These are phyloP conservation scores for Musca vetustissima DNA, from an alignment of 1,140 invertebrate genomes.

Conservation along the genomic window DNA sequence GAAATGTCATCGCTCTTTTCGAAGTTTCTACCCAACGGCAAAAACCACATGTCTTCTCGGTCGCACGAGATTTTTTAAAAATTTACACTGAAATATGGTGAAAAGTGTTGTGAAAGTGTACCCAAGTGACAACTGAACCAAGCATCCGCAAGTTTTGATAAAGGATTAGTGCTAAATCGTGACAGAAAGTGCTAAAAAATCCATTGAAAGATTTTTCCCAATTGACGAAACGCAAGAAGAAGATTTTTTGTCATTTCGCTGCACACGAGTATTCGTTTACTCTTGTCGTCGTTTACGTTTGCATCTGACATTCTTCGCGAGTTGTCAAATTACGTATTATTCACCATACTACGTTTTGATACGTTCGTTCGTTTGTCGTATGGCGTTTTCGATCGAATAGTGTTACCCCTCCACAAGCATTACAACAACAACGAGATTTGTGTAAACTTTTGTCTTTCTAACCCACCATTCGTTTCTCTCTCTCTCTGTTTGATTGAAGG, in stretches of 20 bases:
- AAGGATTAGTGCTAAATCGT: constrained; percentile 38
- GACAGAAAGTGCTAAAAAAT: constrained; percentile 33
- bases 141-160: constrained; percentile 38
- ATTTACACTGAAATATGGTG: constrained; percentile 49
- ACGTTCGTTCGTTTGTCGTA: constrained; percentile 14
- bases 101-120: constrained; percentile 48
- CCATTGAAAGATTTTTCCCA: constrained; percentile 21
- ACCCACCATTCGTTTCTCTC: no score
- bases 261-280: constrained; percentile 18
- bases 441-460: not conserved
- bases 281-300: constrained; percentile 7
- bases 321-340: constrained; percentile 27
- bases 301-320: constrained; percentile 23
- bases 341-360: not conserved
- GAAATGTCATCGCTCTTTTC: constrained; percentile 43
- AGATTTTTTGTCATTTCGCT: constrained; percentile 24
- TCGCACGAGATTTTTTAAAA: constrained; percentile 48
- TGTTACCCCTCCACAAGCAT: constrained; percentile 5
- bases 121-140: constrained; percentile 37
- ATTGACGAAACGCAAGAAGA: constrained; percentile 26
- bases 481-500: not conserved
- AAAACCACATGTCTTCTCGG: constrained; percentile 54
- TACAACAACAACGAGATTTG: not conserved
- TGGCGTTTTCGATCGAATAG: not conserved
- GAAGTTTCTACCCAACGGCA: constrained; percentile 41